A percentile compares a stretch with the other conserved stretches of the same genome.
These are phyloP conservation scores for Drosophila mayri DNA, from an alignment of 1,140 invertebrate species.

Conservation along the genomic window DNA sequence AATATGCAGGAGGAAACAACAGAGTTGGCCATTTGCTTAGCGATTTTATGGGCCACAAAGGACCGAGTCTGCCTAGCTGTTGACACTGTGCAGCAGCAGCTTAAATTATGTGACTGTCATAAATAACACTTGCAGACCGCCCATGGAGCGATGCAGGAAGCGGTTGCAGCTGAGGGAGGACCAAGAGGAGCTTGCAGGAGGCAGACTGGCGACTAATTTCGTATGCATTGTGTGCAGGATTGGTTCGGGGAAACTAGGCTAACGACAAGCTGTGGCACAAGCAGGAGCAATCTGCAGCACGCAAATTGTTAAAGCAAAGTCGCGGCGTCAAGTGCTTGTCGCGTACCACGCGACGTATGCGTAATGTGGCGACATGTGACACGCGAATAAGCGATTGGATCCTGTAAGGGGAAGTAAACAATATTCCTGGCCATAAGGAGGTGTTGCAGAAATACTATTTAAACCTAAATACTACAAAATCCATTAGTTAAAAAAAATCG, in stretches of 20 bases:
- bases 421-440: not conserved
- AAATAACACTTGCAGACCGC: conserved; percentile 66
- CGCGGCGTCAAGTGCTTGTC: conserved; percentile 33
- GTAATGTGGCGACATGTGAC: conserved; percentile 48
- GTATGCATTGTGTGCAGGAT: conserved; percentile 55
- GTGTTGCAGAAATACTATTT: conserved; percentile 2
- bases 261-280: conserved; percentile 46
- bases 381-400: conserved; percentile 40
- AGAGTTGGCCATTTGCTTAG: conserved; percentile 42
- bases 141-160: conserved; percentile 25
- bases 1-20: conserved; percentile 22
- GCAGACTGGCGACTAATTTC: conserved; percentile 61
- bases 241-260: conserved; percentile 51
- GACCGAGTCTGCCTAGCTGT: conserved; percentile 40
- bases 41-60: conserved; percentile 61
- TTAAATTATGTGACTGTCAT: conserved; percentile 70
- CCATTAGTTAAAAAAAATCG: not conserved
- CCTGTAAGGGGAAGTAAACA: not conserved
- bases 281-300: conserved; percentile 56
- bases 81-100: conserved; percentile 55
- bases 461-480: conserved; percentile 1
- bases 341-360: conserved; percentile 55
- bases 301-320: conserved; percentile 56
- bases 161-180: not conserved
- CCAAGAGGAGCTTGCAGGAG: conserved; percentile 3